Conservation (phyloP, 2,888 invertebrate species). For the Ephialtes manifestator region DNA sequence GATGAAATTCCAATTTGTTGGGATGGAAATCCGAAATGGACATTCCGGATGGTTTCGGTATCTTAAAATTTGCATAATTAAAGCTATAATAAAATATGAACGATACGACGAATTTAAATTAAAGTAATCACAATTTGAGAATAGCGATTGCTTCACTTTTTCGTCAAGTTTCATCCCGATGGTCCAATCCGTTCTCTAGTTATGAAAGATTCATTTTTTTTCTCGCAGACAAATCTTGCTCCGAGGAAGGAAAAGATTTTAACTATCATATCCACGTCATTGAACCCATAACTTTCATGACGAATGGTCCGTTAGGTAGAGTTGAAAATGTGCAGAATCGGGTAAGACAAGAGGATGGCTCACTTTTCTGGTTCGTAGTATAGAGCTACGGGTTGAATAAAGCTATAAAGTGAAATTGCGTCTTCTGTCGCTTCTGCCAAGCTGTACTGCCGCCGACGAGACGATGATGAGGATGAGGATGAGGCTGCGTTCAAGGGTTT, state of each 20-base stretch:
- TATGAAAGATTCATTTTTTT: neutral
- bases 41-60: too few species aligned
- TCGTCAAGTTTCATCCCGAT: too few species aligned
- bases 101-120: too few species aligned
- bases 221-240: constrained; percentile 64
- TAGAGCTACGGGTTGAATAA: constrained; percentile 47
- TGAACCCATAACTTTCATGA: constrained; percentile 38
- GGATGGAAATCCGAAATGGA: too few species aligned
- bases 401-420: constrained; percentile 30
- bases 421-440: constrained; percentile 53
- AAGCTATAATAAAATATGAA: too few species aligned
- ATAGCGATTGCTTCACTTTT: too few species aligned
- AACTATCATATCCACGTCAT: constrained; percentile 70
- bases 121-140: too few species aligned
- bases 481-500: constrained; percentile 45
- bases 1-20: too few species aligned
- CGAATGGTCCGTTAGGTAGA: constrained; percentile 70
- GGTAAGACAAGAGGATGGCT: constrained; percentile 47
- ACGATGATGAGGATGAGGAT: constrained; percentile 46
- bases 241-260: constrained; percentile 70
- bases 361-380: constrained; percentile 66
- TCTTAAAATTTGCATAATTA: too few species aligned
- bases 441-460: constrained; percentile 3
- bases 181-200: too few species aligned
- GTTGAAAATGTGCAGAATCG: constrained; percentile 74